Percentiles rank a stretch among this genome's conserved stretches.
phyloP scores from a whole-genome alignment of 2,797 vertebrate genomes.

The Poeciliopsis presidionis region DNA sequence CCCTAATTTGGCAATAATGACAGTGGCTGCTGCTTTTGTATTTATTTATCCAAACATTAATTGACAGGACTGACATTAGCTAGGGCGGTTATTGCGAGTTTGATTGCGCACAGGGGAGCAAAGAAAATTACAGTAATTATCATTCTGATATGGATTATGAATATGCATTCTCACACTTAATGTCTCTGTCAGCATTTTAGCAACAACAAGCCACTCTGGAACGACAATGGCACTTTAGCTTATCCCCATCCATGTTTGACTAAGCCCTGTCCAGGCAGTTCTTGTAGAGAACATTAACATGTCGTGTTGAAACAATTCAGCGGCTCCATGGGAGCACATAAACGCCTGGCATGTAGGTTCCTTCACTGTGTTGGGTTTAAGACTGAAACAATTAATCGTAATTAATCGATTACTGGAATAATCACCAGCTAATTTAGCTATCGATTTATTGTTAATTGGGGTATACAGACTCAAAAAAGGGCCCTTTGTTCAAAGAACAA shows the following conservation, averaged over 20 bases:
- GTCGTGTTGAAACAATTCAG: slow-evolving; percentile 38
- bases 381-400: too few species aligned
- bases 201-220: slow-evolving; percentile 58
- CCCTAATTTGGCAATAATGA: slow-evolving; percentile 83
- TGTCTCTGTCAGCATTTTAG: slow-evolving; percentile 71
- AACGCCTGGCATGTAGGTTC: slow-evolving; percentile 18
- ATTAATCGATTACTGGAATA: too few species aligned
- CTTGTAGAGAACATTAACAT: slow-evolving; percentile 38
- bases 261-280: slow-evolving; percentile 33
- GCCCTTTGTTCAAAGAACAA: too few species aligned
- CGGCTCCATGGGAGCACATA: slow-evolving; percentile 4
- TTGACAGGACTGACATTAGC: slow-evolving; percentile 79
- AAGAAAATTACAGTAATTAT: slow-evolving; percentile 78
- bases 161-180: slow-evolving; percentile 73
- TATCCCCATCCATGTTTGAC: slow-evolving; percentile 43
- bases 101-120: slow-evolving; percentile 79
- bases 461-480: too few species aligned
- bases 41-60: slow-evolving; percentile 84
- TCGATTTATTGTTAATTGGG: too few species aligned
- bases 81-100: slow-evolving; percentile 69
- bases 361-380: slow-evolving; percentile 15
- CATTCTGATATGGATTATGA: slow-evolving; percentile 78
- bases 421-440: too few species aligned
- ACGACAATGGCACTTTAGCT: slow-evolving; percentile 62
- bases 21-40: slow-evolving; percentile 75